These are phyloP conservation scores for Epinotia brunnichana DNA, from an alignment of 2,888 invertebrate species.

Conservation along the genomic window DNA sequence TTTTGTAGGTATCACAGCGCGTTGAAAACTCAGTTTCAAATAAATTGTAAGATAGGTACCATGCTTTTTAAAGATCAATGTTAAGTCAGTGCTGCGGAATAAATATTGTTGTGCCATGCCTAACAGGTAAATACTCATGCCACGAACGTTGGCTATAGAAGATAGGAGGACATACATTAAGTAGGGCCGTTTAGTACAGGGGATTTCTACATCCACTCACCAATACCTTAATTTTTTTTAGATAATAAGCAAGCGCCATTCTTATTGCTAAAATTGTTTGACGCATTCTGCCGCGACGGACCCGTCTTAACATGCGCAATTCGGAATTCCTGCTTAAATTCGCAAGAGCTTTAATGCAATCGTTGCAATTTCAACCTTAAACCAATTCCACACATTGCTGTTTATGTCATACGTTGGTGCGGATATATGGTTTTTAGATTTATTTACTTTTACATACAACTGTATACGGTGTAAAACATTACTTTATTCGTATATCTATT, in stretches of 20 bases:
- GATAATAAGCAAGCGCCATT: slow-evolving; percentile 56
- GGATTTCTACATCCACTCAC: slow-evolving; percentile 66
- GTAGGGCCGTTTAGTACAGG: slow-evolving; percentile 48
- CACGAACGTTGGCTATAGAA: slow-evolving; percentile 40
- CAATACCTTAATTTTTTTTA: slow-evolving; percentile 53
- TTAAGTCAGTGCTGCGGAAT: slow-evolving; percentile 47
- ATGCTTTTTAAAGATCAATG: slow-evolving; percentile 54
- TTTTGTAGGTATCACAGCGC: neutral
- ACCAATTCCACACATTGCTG: slow-evolving; percentile 5
- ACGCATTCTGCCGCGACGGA: slow-evolving; percentile 65
- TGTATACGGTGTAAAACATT: neutral
- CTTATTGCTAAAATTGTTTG: slow-evolving; percentile 61
- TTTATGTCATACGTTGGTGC: slow-evolving; percentile 6
- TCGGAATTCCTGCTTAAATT: slow-evolving; percentile 51
- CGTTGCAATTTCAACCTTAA: slow-evolving; percentile 47
- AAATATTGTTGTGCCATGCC: slow-evolving; percentile 46
- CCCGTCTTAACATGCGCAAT: slow-evolving; percentile 67
- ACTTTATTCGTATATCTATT: too few species aligned
- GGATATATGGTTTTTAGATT: neutral
- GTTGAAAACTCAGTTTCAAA: slow-evolving; percentile 13
- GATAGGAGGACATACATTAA: slow-evolving; percentile 30
- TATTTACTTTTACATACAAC: neutral
- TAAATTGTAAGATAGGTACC: slow-evolving; percentile 45
- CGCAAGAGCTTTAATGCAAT: slow-evolving; percentile 55
- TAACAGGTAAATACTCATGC: slow-evolving; percentile 34